Evolutionary conservation across 2,797 vertebrate species (phyloP), one percentile per base, ranked within the genome.

Genomic region (Vultur gryphus): DNA sequence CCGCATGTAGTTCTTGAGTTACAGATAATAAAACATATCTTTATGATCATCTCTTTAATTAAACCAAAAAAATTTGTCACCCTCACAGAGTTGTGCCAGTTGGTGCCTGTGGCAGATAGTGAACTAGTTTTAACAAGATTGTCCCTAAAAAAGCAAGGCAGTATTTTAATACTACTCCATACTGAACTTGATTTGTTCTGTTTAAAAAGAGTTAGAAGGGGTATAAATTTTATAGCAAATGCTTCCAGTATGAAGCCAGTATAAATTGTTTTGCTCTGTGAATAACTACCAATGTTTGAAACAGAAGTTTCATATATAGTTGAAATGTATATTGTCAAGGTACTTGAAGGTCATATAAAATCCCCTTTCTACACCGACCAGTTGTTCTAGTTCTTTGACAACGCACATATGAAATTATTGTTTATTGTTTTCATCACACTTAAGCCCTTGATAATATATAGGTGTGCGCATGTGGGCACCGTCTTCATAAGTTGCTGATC

Each of bases 1-100:
- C 90, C 88, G 59, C 66, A 65, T 3, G 2, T 49, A 76, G 52
- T 81, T 71, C 5, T 8, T 59, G 31, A 81, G n/a, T 85, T 96
- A 64, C 21, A 71, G 77, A 57, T 94, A 93, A 79, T 87, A 77
- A 96, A 95, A 89, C 70, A 19, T 25, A 64, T 90, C 81, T 87
- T 95, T 89, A 79, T 66, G 67, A 83, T 83, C 31, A 57, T 64
- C 59, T 89, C n/a, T 90, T 54, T 90, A 95, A 96, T 95, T 93
- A 95, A 89, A 89, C 44, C 4, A 69, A 80, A 87, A 72, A 58
- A 33, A 46, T 39, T 58, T 93, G 54, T 86, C 80, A 89, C 78
- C 81, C 28, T 87, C 61, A 37, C 6, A 1, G 86, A 89, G 33
- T 43, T 77, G 20, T 89, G 46, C 46, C 39, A 49, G 37, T 87